Percentiles rank a stretch among this genome's conserved stretches.
Conservation (phyloP, 2,888 invertebrate genomes). For the Synergus gifuensis region DNA sequence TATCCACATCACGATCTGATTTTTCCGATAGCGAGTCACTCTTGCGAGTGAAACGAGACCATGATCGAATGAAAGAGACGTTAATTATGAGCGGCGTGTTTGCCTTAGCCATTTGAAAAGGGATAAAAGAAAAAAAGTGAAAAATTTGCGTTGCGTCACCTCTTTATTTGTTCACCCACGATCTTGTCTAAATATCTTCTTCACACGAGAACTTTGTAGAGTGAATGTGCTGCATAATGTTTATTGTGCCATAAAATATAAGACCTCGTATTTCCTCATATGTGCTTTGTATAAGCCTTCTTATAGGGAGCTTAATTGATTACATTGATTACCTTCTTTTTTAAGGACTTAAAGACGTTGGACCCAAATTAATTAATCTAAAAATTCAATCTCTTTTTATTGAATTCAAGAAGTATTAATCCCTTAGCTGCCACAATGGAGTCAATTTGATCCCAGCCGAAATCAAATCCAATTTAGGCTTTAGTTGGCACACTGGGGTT, state of each 20-base stretch:
- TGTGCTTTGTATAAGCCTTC: not conserved
- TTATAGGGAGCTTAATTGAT: no score
- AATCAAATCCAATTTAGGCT: no score
- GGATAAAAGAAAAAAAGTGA: not conserved
- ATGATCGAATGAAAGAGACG: slow-evolving; percentile 11
- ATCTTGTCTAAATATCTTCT: not conserved
- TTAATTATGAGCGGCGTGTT: slow-evolving; percentile 23
- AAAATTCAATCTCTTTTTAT: no score
- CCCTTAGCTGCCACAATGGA: no score
- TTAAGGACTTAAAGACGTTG: no score
- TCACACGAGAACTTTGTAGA: not conserved
- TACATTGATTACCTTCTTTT: no score
- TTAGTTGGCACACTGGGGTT: no score
- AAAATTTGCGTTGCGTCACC: not conserved
- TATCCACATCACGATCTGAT: slow-evolving; percentile 36
- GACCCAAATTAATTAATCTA: no score
- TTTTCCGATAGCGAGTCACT: slow-evolving; percentile 2
- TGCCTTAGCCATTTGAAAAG: not conserved
- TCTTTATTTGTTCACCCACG: not conserved
- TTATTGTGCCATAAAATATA: not conserved
- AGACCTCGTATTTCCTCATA: not conserved
- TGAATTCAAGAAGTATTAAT: no score
- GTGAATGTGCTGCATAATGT: not conserved
- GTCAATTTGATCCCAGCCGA: no score
- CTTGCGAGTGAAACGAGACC: slow-evolving; percentile 3